A percentile compares a stretch with the other conserved stretches of the same genome.
phyloP scores from a whole-genome alignment of 2,888 invertebrate species.

The Cartodere bifasciata region DNA sequence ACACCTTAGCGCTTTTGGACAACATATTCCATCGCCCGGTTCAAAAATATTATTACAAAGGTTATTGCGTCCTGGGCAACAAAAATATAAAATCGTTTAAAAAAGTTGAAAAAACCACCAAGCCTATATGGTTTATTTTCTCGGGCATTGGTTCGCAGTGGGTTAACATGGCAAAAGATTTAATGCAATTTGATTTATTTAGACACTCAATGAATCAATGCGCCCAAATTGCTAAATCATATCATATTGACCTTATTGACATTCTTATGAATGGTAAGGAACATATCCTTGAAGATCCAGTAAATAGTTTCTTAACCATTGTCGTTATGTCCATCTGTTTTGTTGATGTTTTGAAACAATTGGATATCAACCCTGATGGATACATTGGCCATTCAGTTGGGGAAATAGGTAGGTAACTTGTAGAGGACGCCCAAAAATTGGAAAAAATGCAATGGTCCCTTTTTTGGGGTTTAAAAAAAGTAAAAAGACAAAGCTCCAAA shows the following conservation, averaged over 20 bases:
- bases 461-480: too few relatives aligned
- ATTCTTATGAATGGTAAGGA: constrained; percentile 38
- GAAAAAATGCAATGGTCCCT: too few relatives aligned
- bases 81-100: constrained; percentile 4
- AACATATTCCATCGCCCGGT: constrained; percentile 54
- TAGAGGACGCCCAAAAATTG: constrained; percentile 1
- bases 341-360: constrained; percentile 62
- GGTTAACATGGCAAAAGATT: constrained; percentile 46
- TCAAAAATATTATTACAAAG: constrained; percentile 63
- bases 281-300: constrained; percentile 36
- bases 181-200: constrained; percentile 46
- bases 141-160: constrained; percentile 58
- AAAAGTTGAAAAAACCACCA: constrained; percentile 8
- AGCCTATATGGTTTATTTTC: constrained; percentile 52
- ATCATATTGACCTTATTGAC: constrained; percentile 40
- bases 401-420: constrained; percentile 53
- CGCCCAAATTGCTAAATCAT: constrained; percentile 37
- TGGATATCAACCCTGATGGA: constrained; percentile 74
- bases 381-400: constrained; percentile 89
- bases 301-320: constrained; percentile 46
- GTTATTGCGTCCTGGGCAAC: constrained; percentile 41
- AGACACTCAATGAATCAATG: constrained; percentile 41
- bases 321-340: constrained; percentile 58
- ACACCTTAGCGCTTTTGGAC: constrained; percentile 59
- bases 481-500: too few relatives aligned